Conservation (phyloP, 2,113 vertebrate genomes). For the Syrrhaptes paradoxus region DNA sequence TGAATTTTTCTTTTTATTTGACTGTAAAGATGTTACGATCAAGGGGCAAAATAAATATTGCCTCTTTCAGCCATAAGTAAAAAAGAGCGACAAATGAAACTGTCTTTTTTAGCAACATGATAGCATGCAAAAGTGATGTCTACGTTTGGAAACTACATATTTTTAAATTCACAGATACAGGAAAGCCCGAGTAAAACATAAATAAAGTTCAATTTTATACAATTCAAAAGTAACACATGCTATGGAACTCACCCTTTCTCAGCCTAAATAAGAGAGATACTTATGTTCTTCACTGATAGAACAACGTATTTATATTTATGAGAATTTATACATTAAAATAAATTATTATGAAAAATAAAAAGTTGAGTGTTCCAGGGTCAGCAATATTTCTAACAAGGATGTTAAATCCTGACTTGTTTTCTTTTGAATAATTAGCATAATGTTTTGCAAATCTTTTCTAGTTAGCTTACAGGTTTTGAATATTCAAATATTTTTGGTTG, state of each 20-base stretch:
- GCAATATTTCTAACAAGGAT: conserved; percentile 43
- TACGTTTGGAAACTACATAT: conserved; percentile 51
- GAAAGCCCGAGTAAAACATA: conserved; percentile 66
- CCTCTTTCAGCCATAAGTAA: conserved; percentile 39
- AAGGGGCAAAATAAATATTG: conserved; percentile 63
- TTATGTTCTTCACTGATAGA: conserved; percentile 27
- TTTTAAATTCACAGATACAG: conserved; percentile 69
- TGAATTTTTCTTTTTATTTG: conserved; percentile 73
- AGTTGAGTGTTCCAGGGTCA: conserved; percentile 34
- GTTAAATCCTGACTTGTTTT: conserved; percentile 23
- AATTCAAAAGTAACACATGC: conserved; percentile 44
- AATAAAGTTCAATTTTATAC: conserved; percentile 63
- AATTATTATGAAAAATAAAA: conserved; percentile 50
- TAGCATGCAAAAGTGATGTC: conserved; percentile 41
- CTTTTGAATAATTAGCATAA: conserved; percentile 28
- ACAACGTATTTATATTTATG: conserved; percentile 47
- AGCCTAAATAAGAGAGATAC: neutral
- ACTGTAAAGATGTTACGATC: conserved; percentile 69
- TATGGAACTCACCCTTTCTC: conserved; percentile 8
- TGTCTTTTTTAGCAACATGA: conserved; percentile 5
- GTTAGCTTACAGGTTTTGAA: conserved; percentile 66
- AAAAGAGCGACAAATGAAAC: conserved; percentile 35
- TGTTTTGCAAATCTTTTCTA: conserved; percentile 48
- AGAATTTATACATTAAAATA: conserved; percentile 37
- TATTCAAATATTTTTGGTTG: conserved; percentile 65